Conservation (phyloP, 2,113 vertebrate species). For the Clarias magur region DNA sequence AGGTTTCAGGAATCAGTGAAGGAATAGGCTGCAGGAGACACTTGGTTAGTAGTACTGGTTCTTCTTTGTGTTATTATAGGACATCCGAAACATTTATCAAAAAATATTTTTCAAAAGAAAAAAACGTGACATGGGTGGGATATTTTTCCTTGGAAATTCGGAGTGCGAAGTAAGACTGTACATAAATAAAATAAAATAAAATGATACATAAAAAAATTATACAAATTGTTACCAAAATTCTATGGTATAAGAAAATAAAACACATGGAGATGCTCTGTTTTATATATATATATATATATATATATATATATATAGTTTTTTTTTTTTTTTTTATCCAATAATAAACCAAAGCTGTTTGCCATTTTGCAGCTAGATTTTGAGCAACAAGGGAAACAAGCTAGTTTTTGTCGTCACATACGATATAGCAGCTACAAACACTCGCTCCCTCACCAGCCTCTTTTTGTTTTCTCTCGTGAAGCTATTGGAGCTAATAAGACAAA, state of each 20-base stretch:
- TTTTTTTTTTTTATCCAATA: background rate
- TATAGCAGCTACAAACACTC: background rate
- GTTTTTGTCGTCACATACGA: background rate
- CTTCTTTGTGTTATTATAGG: background rate
- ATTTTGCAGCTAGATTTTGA: background rate
- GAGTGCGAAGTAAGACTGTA: background rate
- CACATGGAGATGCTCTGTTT: background rate
- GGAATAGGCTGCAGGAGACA: background rate
- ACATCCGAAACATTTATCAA: background rate
- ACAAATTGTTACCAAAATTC: background rate
- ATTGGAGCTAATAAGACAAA: background rate
- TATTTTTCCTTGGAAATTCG: background rate
- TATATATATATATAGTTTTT: too few relatives aligned
- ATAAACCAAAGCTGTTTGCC: background rate
- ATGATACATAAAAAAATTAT: background rate
- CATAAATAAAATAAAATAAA: background rate
- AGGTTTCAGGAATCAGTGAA: background rate
- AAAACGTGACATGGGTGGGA: too few relatives aligned
- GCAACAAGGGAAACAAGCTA: background rate
- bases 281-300: too few relatives aligned
- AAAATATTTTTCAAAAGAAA: background rate
- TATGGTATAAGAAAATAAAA: background rate
- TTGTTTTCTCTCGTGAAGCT: background rate
- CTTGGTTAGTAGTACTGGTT: background rate
- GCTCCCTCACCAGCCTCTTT: background rate